These are phyloP conservation scores for Perizoma affinitatum DNA, from an alignment of 2,888 invertebrate species.

Conservation along the genomic window DNA sequence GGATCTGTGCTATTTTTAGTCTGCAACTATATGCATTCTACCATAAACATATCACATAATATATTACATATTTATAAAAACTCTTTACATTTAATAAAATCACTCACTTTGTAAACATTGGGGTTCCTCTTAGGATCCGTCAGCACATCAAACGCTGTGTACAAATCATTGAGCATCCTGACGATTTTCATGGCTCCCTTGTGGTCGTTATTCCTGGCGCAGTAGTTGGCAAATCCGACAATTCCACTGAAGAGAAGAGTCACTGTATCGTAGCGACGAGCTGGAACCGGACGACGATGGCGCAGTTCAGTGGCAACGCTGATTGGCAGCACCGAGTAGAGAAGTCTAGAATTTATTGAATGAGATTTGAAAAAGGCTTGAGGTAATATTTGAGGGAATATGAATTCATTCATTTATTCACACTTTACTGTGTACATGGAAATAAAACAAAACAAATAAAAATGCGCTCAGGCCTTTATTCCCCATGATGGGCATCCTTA, in stretches of 20 bases:
- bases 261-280: slow-evolving; percentile 93
- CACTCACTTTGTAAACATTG: slow-evolving; percentile 95
- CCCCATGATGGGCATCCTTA: no score
- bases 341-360: slow-evolving; percentile 84
- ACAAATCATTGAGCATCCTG: slow-evolving; percentile 95
- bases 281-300: slow-evolving; percentile 95
- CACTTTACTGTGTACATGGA: no score
- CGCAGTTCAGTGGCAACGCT: slow-evolving; percentile 97
- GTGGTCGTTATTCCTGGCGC: slow-evolving; percentile 95
- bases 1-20: no score
- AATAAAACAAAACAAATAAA: no score
- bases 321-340: slow-evolving; percentile 97
- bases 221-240: slow-evolving; percentile 95
- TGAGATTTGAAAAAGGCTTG: no score
- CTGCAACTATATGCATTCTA: no score
- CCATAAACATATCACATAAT: no score
- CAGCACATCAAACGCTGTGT: slow-evolving; percentile 96
- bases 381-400: no score
- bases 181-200: slow-evolving; percentile 98
- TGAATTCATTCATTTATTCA: no score
- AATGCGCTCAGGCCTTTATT: no score
- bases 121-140: slow-evolving; percentile 96
- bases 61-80: no score
- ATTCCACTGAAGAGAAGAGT: slow-evolving; percentile 96
- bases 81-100: no score